Percentiles rank a stretch among this genome's conserved stretches.
These are phyloP conservation scores for Escarpia spicata DNA, from an alignment of 2,888 invertebrate genomes.

Conservation along the genomic window DNA sequence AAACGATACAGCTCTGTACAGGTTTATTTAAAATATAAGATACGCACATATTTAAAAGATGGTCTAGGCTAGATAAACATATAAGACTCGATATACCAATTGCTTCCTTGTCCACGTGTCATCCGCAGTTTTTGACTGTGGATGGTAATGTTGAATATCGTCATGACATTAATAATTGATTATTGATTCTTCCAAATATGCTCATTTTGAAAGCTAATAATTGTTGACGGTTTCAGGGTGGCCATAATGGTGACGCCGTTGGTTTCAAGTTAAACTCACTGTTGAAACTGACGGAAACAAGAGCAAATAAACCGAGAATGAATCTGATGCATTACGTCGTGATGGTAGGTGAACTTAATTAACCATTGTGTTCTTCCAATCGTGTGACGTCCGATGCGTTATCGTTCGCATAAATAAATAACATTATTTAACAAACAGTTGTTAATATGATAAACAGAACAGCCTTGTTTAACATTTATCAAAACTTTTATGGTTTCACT, in stretches of 20 bases:
- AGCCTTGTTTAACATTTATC: not conserved
- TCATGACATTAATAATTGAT: too few species aligned
- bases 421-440: not conserved
- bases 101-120: too few species aligned
- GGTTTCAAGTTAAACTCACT: slow-evolving; percentile 68
- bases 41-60: too few species aligned
- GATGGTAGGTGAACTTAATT: slow-evolving; percentile 31
- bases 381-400: too few species aligned
- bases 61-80: too few species aligned
- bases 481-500: not conserved
- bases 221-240: slow-evolving; percentile 62
- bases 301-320: slow-evolving; percentile 68
- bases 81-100: too few species aligned
- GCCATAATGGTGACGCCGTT: slow-evolving; percentile 69
- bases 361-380: not conserved
- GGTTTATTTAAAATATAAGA: too few species aligned
- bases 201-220: not conserved
- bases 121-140: too few species aligned
- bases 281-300: slow-evolving; percentile 67
- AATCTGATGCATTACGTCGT: slow-evolving; percentile 69
- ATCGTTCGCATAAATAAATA: too few species aligned
- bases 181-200: not conserved
- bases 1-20: too few species aligned
- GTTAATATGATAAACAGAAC: not conserved
- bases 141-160: too few species aligned